Evolutionary conservation across 2,113 vertebrate genomes (phyloP), one percentile per base, ranked within the genome.

Genomic region (Burhinus bistriatus): DNA sequence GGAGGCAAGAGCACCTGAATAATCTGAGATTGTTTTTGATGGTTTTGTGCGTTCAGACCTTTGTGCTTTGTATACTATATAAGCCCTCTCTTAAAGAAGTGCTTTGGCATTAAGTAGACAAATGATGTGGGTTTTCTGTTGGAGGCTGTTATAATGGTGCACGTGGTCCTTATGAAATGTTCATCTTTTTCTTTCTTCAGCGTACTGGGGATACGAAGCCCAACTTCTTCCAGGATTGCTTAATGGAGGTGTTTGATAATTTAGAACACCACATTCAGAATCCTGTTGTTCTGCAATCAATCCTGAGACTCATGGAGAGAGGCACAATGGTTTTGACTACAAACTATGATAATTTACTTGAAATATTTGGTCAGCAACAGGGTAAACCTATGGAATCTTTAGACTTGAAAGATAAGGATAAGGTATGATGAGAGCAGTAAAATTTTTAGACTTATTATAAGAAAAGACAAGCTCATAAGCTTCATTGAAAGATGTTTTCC

Each of bases 191-290:
- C 73, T 77, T 16, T 76, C 71, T 21, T 1, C 34, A 98, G 98
- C 97, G 97, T 8, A 98, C 98, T 0, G 98, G 98, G 4, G 98
- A 98, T 89, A 95, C 87, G 5, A 98, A 98, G 87, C 98, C 98
- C 72, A 98, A 58, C 96, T 98, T 98, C 96, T 98, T 98, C 97
- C 98, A 98, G 95, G 98, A 98, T 49, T 98, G 98, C 85, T 82
- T 98, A 30, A 98, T 98, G 98, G 98, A 98, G 70, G 85, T 98
- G 7, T 98, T 98, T 17, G 98, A 98, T 84, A 96, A 61, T 70
- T 92, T 98, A 84, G 98, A 98, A n/a, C 97, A 90, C 15, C 98
- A 98, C 77, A 98, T 98, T 93, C 98, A 97, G 97, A 95, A 96
- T 75, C 98, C 98, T 0, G 89, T 91, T 66, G 92, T 98, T 80